Evolutionary conservation across 2,113 vertebrate species (phyloP).

Genomic region (Psittacus erithacus): DNA sequence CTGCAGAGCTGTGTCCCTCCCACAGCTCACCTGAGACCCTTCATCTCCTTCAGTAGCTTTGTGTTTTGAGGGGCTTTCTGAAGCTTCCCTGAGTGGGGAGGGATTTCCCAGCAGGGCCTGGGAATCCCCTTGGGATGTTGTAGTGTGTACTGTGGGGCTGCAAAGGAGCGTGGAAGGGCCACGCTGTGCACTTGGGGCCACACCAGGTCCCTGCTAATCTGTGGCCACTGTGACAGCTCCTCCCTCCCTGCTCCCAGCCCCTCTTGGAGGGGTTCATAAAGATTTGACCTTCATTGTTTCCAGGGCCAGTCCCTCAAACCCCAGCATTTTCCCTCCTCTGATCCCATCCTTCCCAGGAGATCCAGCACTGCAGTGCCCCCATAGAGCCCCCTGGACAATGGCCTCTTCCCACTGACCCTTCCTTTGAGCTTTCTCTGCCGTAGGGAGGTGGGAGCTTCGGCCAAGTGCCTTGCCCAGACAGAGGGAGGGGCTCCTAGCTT

Average conservation of each 20-base stretch:
- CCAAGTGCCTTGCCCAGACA: neutral
- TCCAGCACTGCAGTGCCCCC: neutral
- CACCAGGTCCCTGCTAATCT: neutral
- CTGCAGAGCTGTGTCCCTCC: neutral
- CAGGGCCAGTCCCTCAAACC: neutral
- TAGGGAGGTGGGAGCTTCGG: neutral
- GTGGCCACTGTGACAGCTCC: neutral
- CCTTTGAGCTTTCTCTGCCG: neutral
- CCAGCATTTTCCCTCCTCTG: neutral
- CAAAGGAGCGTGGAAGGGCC: neutral
- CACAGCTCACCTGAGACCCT: conserved; percentile 55
- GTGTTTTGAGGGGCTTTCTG: neutral
- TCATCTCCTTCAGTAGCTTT: conserved; percentile 34
- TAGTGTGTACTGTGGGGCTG: no score
- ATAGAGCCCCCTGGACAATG: accelerated
- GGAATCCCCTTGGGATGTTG: neutral
- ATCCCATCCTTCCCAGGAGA: neutral
- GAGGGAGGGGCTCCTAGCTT: neutral
- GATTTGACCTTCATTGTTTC: neutral
- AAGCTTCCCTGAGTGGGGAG: neutral
- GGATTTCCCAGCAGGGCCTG: neutral
- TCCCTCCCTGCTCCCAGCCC: accelerated
- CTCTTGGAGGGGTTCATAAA: neutral
- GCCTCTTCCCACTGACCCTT: neutral
- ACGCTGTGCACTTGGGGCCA: accelerated